phyloP scores from a whole-genome alignment of 2,797 vertebrate genomes.

The Yasuhikotakia modesta region DNA sequence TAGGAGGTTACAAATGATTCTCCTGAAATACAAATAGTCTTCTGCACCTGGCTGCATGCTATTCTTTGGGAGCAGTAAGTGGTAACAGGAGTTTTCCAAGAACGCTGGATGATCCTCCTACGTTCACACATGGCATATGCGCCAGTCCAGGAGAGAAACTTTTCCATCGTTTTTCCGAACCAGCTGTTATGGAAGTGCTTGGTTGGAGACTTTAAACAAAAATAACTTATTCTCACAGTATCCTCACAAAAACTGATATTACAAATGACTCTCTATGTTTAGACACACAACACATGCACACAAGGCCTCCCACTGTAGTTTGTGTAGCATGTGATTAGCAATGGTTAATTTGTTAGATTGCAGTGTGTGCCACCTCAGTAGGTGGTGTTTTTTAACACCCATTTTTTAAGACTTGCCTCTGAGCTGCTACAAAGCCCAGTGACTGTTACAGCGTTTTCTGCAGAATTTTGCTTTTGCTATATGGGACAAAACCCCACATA shows the following conservation, averaged over 20 bases:
- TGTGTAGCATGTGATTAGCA: conserved; percentile 4
- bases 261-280: neutral
- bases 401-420: neutral
- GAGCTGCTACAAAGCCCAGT: neutral
- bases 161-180: neutral
- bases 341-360: conserved; percentile 18
- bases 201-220: conserved; percentile 9
- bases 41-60: conserved; percentile 35
- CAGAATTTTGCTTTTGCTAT: neutral
- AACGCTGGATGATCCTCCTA: conserved; percentile 9
- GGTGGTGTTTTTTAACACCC: neutral
- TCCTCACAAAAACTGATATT: conserved; percentile 13
- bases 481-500: neutral
- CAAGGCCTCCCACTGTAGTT: conserved; percentile 4
- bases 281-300: conserved; percentile 7
- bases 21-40: no score
- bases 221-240: no score
- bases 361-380: neutral
- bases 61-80: neutral
- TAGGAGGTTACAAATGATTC: conserved; percentile 33
- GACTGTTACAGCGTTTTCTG: neutral
- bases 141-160: neutral
- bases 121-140: neutral
- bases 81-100: conserved; percentile 10
- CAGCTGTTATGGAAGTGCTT: neutral